A percentile compares a stretch with the other conserved stretches of the same genome.
These are phyloP conservation scores for Eupeodes latifasciatus DNA, from an alignment of 2,888 invertebrate genomes.

Conservation along the genomic window DNA sequence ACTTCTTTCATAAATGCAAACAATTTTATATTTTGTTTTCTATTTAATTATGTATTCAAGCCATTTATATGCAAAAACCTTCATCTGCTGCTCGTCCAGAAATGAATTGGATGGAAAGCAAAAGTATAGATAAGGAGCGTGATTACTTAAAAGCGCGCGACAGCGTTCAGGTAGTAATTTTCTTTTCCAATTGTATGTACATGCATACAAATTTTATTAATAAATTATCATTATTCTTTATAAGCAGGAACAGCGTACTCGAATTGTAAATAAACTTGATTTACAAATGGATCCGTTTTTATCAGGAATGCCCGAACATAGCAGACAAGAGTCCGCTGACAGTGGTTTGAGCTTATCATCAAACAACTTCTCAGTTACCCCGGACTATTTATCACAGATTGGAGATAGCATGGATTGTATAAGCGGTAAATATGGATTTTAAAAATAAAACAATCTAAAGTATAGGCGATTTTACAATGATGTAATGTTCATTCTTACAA, in stretches of 20 bases:
- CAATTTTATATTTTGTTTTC: slow-evolving; percentile 16
- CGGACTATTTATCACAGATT: slow-evolving; percentile 95
- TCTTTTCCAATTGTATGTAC: slow-evolving; percentile 18
- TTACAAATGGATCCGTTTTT: slow-evolving; percentile 89
- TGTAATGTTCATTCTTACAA: too few species aligned
- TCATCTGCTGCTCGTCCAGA: slow-evolving; percentile 78
- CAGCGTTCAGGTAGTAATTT: slow-evolving; percentile 62
- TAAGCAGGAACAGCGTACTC: slow-evolving; percentile 60
- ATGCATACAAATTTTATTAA: not conserved
- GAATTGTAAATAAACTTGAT: slow-evolving; percentile 67
- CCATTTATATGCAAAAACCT: slow-evolving; percentile 84
- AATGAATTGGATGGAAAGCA: slow-evolving; percentile 80
- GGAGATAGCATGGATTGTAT: slow-evolving; percentile 96
- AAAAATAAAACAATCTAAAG: not conserved
- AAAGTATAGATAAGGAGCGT: slow-evolving; percentile 93
- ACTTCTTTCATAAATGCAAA: not conserved
- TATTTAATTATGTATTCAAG: slow-evolving; percentile 73
- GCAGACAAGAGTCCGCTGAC: slow-evolving; percentile 97
- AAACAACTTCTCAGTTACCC: slow-evolving; percentile 94
- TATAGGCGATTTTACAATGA: too few species aligned
- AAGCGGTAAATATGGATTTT: slow-evolving; percentile 85
- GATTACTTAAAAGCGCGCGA: slow-evolving; percentile 89
- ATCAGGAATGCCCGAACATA: slow-evolving; percentile 93
- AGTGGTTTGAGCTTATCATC: slow-evolving; percentile 96
- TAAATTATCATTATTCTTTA: not conserved